phyloP scores from a whole-genome alignment of 2,797 vertebrate species.

The Neosalanx taihuensis region DNA sequence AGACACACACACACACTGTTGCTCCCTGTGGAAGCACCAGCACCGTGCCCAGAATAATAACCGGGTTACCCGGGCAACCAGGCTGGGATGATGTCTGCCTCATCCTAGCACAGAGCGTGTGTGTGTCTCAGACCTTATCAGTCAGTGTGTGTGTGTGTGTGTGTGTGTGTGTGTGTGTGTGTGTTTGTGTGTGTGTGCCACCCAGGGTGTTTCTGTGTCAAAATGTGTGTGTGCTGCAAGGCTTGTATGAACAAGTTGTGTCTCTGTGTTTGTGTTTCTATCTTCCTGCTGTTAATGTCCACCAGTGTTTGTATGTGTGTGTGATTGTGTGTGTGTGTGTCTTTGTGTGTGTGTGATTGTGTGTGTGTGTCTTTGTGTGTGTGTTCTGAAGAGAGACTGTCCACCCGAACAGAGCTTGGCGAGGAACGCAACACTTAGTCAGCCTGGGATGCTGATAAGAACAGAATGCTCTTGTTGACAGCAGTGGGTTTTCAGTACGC shows the following conservation, averaged over 20 bases:
- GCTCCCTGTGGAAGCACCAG: constrained; percentile 57
- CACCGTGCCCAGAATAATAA: constrained; percentile 76
- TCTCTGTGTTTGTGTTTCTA: too few species aligned
- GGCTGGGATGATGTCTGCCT: constrained; percentile 71
- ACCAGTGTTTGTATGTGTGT: too few species aligned
- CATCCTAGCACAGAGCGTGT: constrained; percentile 50
- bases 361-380: too few species aligned
- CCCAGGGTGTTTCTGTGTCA: too few species aligned
- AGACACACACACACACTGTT: constrained; percentile 8
- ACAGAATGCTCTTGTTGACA: too few species aligned
- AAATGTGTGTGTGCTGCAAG: too few species aligned
- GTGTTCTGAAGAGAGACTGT: not conserved
- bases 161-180: too few species aligned
- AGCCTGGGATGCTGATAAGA: not conserved
- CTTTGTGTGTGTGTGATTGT: too few species aligned
- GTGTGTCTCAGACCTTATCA: constrained; percentile 2
- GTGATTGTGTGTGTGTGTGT: too few species aligned
- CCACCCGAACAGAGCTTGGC: not conserved
- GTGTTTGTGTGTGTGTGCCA: too few species aligned
- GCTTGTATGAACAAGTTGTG: too few species aligned
- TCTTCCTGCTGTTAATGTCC: not conserved
- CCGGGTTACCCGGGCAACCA: constrained; percentile 76
- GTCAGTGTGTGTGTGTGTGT: constrained; percentile 17
- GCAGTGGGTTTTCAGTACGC: not conserved
- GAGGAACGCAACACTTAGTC: too few species aligned